Evolutionary conservation across 2,888 invertebrate genomes (phyloP).

Genomic region (Tethea ocularis): DNA sequence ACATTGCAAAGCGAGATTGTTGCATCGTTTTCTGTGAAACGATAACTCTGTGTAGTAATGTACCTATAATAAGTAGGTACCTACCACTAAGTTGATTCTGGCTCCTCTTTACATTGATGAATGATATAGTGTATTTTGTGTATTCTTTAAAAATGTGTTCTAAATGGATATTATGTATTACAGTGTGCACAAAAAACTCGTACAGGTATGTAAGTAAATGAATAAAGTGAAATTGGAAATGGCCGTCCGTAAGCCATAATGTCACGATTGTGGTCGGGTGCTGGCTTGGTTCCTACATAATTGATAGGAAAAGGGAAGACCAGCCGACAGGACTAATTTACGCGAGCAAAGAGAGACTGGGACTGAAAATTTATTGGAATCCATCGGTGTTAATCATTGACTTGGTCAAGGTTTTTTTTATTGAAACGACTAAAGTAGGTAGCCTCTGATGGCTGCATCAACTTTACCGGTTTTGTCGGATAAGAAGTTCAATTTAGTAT

Average conservation of each 20-base stretch:
- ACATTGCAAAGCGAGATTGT: slow-evolving; percentile 28
- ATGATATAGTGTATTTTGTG: no score
- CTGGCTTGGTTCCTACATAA: slow-evolving; percentile 63
- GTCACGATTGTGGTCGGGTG: slow-evolving; percentile 51
- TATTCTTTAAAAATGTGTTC: background rate
- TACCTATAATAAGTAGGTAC: no score
- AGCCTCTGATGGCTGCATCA: no score
- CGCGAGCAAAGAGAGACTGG: slow-evolving; percentile 48
- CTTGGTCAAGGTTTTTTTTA: slow-evolving; percentile 37
- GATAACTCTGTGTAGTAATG: no score
- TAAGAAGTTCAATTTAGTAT: slow-evolving; percentile 38
- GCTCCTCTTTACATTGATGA: background rate
- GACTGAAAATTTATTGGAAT: slow-evolving; percentile 63
- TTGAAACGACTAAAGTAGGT: no score
- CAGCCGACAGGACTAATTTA: slow-evolving; percentile 64
- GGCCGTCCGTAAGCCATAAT: slow-evolving; percentile 33
- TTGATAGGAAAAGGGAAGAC: slow-evolving; percentile 55
- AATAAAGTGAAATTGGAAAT: slow-evolving; percentile 46
- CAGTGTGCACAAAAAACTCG: background rate
- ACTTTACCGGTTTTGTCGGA: no score
- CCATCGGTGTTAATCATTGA: slow-evolving; percentile 50
- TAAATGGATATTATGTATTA: background rate
- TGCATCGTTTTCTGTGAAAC: slow-evolving; percentile 16
- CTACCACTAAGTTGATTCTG: slow-evolving; percentile 7
- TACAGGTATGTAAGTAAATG: background rate